Base-by-base conservation (phyloP, 37 sponge, comb jelly and placozoan species). In the Hormiphora californensis region DNA sequence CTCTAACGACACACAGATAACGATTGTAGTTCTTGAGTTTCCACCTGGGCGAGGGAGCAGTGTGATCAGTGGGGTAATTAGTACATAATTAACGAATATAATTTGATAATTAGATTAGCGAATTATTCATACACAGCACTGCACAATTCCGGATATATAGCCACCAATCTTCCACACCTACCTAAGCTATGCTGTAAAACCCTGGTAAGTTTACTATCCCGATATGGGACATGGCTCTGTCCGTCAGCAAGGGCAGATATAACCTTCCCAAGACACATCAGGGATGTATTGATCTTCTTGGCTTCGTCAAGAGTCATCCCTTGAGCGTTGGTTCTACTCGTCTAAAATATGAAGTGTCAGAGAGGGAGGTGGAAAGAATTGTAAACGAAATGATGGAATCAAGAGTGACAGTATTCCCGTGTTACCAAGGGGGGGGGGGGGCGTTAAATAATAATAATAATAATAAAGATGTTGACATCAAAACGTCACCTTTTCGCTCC, bases 161-260 rank as follows among this genome's bases (percentile, higher is more conserved):
- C n/a, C n/a, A n/a, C 54, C 21, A n/a, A 19, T 53, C 54, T 53
- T 21, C 21, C 54, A n/a, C 21, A 63, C 89, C 5, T 5, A 88
- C 89, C 89, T 0, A 97, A 81, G 62, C 92, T 92, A 88, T 94
- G 93, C 88, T 97, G 99, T 0, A 97, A 89, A 37, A 97, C 91
- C 0, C 99, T 63, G 0, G 99, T 97, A 87, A 97, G 88, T 90
- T 97, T 97, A 86, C 94, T 93, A 85, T 97, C 99, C 30, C 99
- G 88, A 37, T 97, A 97, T 0, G 95, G 92, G n/a, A 97, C 92
- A 85, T 90, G 94, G 5, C 88, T 63, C 65, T 92, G 87, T 44
- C 91, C 90, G 41, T 93, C 94, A 19, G 95, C 69, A 63, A 97
- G 90, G 28, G 94, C 94, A 25, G 92, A 89, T 12, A 97, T 97